Base-by-base conservation (phyloP, 2,888 invertebrate genomes). In the Drosophila infuscata region DNA sequence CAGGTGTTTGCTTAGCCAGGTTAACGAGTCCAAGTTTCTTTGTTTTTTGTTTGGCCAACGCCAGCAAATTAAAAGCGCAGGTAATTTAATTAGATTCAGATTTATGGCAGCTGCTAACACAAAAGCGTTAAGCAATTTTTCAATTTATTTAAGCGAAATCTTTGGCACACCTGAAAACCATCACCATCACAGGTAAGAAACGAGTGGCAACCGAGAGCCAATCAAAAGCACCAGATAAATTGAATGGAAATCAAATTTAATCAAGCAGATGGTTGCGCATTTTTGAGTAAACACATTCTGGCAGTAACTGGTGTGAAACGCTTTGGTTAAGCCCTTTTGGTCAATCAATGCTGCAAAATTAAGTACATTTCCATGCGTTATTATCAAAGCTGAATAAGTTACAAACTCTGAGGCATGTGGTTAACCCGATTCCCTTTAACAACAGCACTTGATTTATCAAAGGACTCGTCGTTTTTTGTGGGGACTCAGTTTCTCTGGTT, bases 61-160 rank as follows among this genome's bases (percentile, higher is more conserved):
- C 60, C 57, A 38, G 72, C 59, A 80, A 65, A 76, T 80, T 79
- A 76, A 87, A 82, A 67, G 53, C 58, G 29, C 32, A 20, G 63
- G 60, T 74, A 81, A 84, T 88, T 82, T 88, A 84, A 84, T 84
- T 85, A 88, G 79, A 70, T 64, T 73, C 53, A 51, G 36, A 48
- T 81, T 81, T 49, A 59, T 81, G 61, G 79, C 70, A 72, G 57
- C 67, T 70, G 71, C 59, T 62, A 38, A 66, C 70, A 73, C 67
- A 82, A 74, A 72, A 30, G 62, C 68, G 61, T 76, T 82, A 88
- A 88, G 70, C 81, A 81, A 54, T 71, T 74, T 85, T 88, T 70
- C 88, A 84, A 88, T 84, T 84, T 88, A 82, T 79, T 79, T 88
- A 85, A 85, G 72, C 81, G 88, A 81, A 72, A 63, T 64, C 65